These are phyloP conservation scores for Nesoenas mayeri DNA, from an alignment of 2,113 vertebrate genomes.

Conservation along the genomic window DNA sequence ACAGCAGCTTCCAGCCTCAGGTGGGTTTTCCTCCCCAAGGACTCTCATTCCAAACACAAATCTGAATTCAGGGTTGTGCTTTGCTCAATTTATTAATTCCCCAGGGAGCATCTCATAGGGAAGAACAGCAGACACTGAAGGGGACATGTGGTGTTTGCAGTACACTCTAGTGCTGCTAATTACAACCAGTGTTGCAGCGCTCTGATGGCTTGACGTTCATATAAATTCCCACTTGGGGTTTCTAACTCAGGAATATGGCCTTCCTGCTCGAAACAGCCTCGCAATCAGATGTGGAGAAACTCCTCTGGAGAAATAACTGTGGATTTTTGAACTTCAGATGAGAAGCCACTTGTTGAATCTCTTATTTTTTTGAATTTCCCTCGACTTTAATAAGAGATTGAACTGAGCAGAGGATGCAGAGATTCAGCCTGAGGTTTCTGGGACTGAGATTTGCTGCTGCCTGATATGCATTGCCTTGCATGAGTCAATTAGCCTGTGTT, in stretches of 20 bases:
- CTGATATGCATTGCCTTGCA: neutral
- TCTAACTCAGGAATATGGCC: neutral
- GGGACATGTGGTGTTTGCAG: neutral
- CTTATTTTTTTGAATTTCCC: neutral
- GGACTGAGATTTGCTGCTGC: neutral
- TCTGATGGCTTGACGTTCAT: neutral
- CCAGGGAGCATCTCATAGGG: neutral
- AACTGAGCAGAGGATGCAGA: neutral
- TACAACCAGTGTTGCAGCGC: rapidly evolving
- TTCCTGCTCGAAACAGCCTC: neutral
- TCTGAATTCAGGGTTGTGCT: neutral
- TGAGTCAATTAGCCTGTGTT: neutral
- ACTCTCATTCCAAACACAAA: neutral
- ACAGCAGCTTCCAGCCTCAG: neutral
- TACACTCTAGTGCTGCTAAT: neutral
- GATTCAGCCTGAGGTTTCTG: neutral
- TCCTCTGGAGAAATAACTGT: neutral
- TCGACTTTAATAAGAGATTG: neutral
- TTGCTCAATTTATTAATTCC: neutral
- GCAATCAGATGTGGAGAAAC: neutral
- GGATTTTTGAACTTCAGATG: neutral
- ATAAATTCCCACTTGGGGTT: neutral
- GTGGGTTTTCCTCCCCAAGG: neutral
- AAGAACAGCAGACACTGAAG: neutral
- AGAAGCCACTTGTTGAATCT: neutral